Base-by-base conservation (phyloP, 1,140 invertebrate species). In the Drosophila arawakana region DNA sequence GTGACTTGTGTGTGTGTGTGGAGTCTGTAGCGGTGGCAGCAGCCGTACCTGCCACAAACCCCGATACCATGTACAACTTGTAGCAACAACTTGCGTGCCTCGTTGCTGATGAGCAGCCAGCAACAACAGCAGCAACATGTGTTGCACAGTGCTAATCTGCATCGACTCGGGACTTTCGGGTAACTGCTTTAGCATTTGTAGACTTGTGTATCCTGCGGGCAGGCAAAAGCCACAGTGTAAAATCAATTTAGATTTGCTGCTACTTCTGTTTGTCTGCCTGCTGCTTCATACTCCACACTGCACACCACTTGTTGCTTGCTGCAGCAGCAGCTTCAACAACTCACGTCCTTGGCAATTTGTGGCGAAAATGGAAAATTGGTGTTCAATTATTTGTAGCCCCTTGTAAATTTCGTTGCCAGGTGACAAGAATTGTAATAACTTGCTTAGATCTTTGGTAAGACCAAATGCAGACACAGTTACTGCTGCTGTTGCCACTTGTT, bases 361-460 rank as follows among this genome's bases (percentile, higher is more conserved):
- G 77, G 73, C 77, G 80, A 80, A 82, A 89, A 89, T 89, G 84
- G 84, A 89, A 89, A 89, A 89, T 89, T 89, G 85, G 66, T 89
- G 84, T 89, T 89, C 84, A 84, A 89, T 89, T 89, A 89, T 78
- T 89, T 88, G 82, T 83, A 59, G 74, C 49, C 50, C 15, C 82
- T 79, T 88, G 82, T 86, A 86, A 86, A 76, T 86, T 86, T 86
- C 21, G 41, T 43, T 62, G 62, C 80, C 72, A 78, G 80, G 80
- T 89, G 84, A 84, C 84, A 89, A 89, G 84, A 89, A 89, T 89
- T 76, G 75, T 81, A 89, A 89, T 89, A 89, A 78, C 84, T 89
- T 89, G 78, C 74, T 89, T 72, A 78, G 78, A 37, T 43, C 13
- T 43, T 30, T 30, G 25, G 25, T 30, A 30, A 30, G 11, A 18